A percentile compares a stretch with the other conserved stretches of the same genome.
Conservation (phyloP, 2,888 invertebrate genomes). For the Stenodera caucasica region DNA sequence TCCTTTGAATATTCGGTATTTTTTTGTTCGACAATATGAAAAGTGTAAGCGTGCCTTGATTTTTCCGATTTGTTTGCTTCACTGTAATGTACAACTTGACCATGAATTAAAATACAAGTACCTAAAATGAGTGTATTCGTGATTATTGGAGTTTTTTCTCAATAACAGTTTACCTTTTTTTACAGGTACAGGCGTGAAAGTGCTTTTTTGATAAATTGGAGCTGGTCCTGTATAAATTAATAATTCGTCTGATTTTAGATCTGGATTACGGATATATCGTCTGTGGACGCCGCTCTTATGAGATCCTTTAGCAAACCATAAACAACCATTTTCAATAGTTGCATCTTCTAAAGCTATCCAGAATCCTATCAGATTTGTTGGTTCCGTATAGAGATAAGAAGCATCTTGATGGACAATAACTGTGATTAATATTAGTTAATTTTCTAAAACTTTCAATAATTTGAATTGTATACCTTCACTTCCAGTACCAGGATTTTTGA, state of each 20-base stretch:
- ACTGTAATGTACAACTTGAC: constrained; percentile 92
- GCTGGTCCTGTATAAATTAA: constrained; percentile 71
- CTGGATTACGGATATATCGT: constrained; percentile 70
- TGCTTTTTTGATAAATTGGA: constrained; percentile 70
- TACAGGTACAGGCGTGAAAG: constrained; percentile 78
- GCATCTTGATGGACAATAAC: constrained; percentile 85
- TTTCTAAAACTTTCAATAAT: no score
- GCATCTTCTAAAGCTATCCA: constrained; percentile 98
- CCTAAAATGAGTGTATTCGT: constrained; percentile 59
- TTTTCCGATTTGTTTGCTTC: constrained; percentile 78
- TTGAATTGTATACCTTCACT: constrained; percentile 87
- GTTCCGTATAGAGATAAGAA: constrained; percentile 84
- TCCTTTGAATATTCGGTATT: constrained; percentile 73
- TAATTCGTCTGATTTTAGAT: constrained; percentile 62
- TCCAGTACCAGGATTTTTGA: constrained; percentile 90
- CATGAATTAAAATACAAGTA: constrained; percentile 85
- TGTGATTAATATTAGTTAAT: no score
- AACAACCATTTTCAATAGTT: constrained; percentile 89
- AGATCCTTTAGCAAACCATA: constrained; percentile 90
- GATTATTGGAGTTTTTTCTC: background rate
- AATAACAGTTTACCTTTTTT: constrained; percentile 68
- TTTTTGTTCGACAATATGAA: constrained; percentile 85
- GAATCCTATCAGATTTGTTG: constrained; percentile 79
- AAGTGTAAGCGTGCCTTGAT: constrained; percentile 93
- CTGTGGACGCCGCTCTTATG: constrained; percentile 82